Percentiles rank a stretch among this genome's conserved stretches.
Evolutionary conservation across 2,888 invertebrate genomes (phyloP).

Genomic region (Phrixothrix hirtus): DNA sequence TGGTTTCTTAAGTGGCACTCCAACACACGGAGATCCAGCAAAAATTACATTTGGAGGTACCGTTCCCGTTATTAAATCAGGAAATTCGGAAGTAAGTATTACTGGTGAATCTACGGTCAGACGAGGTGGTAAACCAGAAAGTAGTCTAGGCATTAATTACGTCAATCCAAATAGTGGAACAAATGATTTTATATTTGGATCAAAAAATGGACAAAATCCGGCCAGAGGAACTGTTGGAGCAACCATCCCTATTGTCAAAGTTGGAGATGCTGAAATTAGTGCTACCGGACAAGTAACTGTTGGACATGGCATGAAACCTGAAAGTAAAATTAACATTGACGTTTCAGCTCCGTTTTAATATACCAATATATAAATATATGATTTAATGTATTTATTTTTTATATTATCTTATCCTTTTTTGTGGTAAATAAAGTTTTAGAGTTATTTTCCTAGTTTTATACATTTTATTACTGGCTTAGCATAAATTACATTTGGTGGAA

Average conservation of each 20-base stretch:
- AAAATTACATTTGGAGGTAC: slow-evolving; percentile 10
- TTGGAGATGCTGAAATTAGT: slow-evolving; percentile 1
- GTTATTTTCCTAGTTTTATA: too few species aligned
- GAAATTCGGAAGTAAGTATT: background rate
- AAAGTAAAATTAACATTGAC: slow-evolving; percentile 12
- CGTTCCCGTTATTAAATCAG: slow-evolving; percentile 10
- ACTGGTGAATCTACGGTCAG: slow-evolving; percentile 12
- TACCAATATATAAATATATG: too few species aligned
- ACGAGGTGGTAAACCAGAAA: slow-evolving; percentile 21
- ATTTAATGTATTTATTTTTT: too few species aligned
- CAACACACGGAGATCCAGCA: slow-evolving; percentile 11
- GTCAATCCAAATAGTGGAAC: background rate
- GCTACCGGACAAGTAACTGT: slow-evolving; percentile 10
- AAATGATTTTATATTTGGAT: background rate
- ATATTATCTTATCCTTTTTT: too few species aligned
- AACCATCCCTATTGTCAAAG: slow-evolving; percentile 12
- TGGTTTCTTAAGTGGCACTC: slow-evolving; percentile 7
- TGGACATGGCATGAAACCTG: slow-evolving; percentile 24
- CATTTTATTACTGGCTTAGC: too few species aligned
- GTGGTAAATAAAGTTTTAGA: too few species aligned
- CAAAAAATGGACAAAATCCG: background rate
- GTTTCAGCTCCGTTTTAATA: background rate
- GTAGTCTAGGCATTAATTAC: background rate
- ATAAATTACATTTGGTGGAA: too few species aligned
- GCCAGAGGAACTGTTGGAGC: slow-evolving; percentile 12